phyloP scores from a whole-genome alignment of 2,888 invertebrate species.

The Sphaerophoria taeniata region DNA sequence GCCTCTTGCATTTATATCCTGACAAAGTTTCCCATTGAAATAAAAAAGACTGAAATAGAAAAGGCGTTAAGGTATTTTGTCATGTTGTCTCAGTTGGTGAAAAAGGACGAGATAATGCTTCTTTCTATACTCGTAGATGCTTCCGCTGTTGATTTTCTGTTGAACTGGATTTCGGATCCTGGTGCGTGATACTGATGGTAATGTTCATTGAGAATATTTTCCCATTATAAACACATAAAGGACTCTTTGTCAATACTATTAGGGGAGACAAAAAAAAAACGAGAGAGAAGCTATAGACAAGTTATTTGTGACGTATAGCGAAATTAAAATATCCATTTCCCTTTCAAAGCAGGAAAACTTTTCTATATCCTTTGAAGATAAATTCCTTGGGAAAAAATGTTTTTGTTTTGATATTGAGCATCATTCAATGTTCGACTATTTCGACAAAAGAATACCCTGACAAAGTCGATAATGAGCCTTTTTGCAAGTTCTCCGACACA shows the following conservation, averaged over 20 bases:
- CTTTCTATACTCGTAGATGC: no score
- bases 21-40: not conserved
- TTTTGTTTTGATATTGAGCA: constrained; percentile 49
- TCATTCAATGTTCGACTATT: not conserved
- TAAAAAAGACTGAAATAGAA: constrained; percentile 18
- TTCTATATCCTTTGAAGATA: constrained; percentile 16
- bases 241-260: not conserved
- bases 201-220: constrained; percentile 30
- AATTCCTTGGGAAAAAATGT: constrained; percentile 32
- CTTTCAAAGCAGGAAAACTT: no score
- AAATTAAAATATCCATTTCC: no score
- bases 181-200: not conserved
- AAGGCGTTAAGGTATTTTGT: constrained; percentile 54
- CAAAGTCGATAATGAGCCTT: constrained; percentile 21
- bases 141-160: not conserved
- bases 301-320: no score
- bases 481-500: not conserved
- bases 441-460: not conserved
- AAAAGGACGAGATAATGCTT: constrained; percentile 3
- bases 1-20: not conserved
- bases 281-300: not conserved
- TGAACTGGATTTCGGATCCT: no score
- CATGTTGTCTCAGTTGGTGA: constrained; percentile 35
- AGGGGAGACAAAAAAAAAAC: not conserved
- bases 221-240: not conserved